Evolutionary conservation across 1,140 invertebrate genomes (phyloP).

Genomic region (Tetragonula clypearis): DNA sequence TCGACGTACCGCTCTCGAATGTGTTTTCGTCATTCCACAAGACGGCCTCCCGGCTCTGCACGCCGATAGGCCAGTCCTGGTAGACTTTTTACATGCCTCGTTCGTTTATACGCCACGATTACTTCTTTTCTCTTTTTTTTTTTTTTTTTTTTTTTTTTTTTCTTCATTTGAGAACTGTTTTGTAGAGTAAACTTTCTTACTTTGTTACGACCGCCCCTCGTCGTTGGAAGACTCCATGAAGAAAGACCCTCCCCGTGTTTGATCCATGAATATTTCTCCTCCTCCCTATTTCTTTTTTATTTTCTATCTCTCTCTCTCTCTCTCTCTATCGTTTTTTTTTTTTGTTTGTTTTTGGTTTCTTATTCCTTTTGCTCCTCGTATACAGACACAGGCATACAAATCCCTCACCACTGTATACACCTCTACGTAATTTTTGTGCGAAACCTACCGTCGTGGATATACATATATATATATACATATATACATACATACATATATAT

Average conservation of each 20-base stretch:
- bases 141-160: not conserved
- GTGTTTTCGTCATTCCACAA: conserved; percentile 49
- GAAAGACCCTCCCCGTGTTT: not conserved
- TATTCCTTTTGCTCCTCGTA: conserved; percentile 20
- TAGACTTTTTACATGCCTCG: conserved; percentile 33
- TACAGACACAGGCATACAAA: not conserved
- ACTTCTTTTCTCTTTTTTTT: not conserved
- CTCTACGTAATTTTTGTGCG: conserved; percentile 21
- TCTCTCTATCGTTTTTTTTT: not conserved
- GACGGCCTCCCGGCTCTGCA: not conserved
- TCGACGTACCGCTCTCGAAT: conserved; percentile 15
- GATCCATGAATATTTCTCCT: conserved; percentile 21
- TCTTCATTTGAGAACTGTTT: conserved; percentile 3
- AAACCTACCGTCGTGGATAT: conserved; percentile 29
- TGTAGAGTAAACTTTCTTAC: conserved; percentile 41
- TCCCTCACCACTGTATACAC: not conserved
- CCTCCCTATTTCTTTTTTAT: conserved; percentile 3
- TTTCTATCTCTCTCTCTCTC: conserved; percentile 5
- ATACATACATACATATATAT: not conserved
- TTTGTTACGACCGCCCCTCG: conserved; percentile 52
- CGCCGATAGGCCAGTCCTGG: conserved; percentile 7
- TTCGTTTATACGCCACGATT: conserved; percentile 37
- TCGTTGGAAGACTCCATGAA: conserved; percentile 34
- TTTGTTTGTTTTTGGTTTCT: not conserved
- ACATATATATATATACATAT: not conserved